phyloP scores from a whole-genome alignment of 2,888 invertebrate species.

The Vesta saturnalis region DNA sequence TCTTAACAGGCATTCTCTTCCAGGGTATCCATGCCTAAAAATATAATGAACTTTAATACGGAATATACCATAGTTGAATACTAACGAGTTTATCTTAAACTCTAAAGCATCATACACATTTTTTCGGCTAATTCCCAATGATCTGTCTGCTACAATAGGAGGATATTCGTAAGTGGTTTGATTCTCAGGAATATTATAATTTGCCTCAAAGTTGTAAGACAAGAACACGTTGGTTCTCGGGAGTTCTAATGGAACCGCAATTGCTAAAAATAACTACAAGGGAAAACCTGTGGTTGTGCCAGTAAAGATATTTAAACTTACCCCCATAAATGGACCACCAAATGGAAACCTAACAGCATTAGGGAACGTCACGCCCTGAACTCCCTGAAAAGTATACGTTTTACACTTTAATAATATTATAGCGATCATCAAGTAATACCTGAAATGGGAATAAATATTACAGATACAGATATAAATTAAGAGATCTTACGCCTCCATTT shows the following conservation, averaged over 20 bases:
- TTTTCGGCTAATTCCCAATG: conserved; percentile 35
- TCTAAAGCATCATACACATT: conserved; percentile 39
- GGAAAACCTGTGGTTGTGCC: background rate
- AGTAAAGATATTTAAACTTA: conserved; percentile 26
- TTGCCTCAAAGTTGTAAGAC: conserved; percentile 77
- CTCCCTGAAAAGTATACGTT: conserved; percentile 12
- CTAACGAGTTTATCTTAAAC: conserved; percentile 42
- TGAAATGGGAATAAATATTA: background rate
- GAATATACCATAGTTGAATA: background rate
- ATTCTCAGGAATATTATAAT: conserved; percentile 70
- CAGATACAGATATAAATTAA: background rate
- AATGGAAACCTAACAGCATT: conserved; percentile 40
- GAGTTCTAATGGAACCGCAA: conserved; percentile 74
- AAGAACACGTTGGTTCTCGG: conserved; percentile 74
- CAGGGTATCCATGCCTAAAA: conserved; percentile 68
- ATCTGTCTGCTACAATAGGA: conserved; percentile 36
- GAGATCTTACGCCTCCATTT: background rate
- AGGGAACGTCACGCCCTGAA: conserved; percentile 19
- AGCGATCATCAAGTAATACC: background rate
- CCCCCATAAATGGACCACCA: conserved; percentile 44
- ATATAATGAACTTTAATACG: conserved; percentile 23
- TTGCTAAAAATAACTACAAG: conserved; percentile 70
- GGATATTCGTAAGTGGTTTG: conserved; percentile 52
- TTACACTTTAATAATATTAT: conserved; percentile 14
- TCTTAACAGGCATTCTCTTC: conserved; percentile 70